A percentile compares a stretch with the other conserved stretches of the same genome.
Conservation (phyloP, 2,888 invertebrate species). For the Lepas anatifera region DNA sequence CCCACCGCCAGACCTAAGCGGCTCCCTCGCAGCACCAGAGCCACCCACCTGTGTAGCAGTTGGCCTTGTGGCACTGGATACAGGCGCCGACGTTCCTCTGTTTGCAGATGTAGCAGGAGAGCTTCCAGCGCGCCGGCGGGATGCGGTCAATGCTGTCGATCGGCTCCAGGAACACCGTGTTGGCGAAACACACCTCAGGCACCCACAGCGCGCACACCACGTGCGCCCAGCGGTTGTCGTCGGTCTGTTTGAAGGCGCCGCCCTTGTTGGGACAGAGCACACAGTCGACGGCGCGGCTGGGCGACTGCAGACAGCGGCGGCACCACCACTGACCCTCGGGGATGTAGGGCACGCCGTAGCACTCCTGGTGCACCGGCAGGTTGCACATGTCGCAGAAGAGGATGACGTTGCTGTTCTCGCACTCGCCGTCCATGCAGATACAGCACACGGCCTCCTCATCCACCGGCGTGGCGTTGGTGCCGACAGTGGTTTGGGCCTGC, state of each 20-base stretch:
- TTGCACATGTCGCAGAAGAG: constrained; percentile 99
- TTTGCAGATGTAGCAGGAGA: constrained; percentile 95
- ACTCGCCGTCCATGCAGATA: constrained; percentile 97
- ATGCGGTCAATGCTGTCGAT: constrained; percentile 95
- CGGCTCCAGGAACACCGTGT: constrained; percentile 92
- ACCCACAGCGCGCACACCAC: constrained; percentile 99
- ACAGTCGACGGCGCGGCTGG: constrained; percentile 89
- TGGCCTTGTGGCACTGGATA: constrained; percentile 93
- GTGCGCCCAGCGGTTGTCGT: constrained; percentile 91
- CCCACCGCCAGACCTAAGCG: no score
- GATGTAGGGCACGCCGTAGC: constrained; percentile 95
- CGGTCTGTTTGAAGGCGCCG: constrained; percentile 97
- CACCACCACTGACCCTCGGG: constrained; percentile 98
- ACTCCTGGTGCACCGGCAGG: constrained; percentile 93
- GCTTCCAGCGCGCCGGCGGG: constrained; percentile 86
- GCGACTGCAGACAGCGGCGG: constrained; percentile 87
- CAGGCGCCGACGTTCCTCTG: constrained; percentile 87
- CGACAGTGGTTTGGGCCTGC: constrained; percentile 38
- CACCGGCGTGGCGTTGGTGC: constrained; percentile 54
- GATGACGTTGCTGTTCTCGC: constrained; percentile 96
- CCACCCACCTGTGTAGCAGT: constrained; percentile 61
- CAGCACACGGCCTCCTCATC: constrained; percentile 98
- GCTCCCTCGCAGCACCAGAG: constrained; percentile 4
- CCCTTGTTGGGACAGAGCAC: constrained; percentile 96
- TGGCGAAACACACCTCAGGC: constrained; percentile 93